A percentile compares a stretch with the other conserved stretches of the same genome.
These are phyloP conservation scores for Pomacea maculata DNA, from an alignment of 1,140 invertebrate genomes.

Conservation along the genomic window DNA sequence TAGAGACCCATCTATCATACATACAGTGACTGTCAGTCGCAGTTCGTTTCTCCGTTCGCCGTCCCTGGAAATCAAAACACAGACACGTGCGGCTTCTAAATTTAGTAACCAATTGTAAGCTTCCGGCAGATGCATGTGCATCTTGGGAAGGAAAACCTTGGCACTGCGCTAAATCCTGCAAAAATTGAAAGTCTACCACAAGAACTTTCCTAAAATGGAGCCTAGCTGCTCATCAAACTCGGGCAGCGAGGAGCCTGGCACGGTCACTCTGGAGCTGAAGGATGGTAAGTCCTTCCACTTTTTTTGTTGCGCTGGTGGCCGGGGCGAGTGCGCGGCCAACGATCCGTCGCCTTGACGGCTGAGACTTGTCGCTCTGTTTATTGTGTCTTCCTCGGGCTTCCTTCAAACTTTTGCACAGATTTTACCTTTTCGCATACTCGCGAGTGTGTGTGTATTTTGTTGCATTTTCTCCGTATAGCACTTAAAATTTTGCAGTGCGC, in stretches of 20 bases:
- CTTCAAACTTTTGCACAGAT: no score
- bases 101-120: conserved; percentile 1
- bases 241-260: conserved; percentile 1
- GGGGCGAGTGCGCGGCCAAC: neutral
- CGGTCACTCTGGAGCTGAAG: conserved; percentile 21
- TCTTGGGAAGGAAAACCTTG: conserved; percentile 19
- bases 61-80: conserved; percentile 8
- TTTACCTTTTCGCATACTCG: no score
- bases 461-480: no score
- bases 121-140: conserved; percentile 9
- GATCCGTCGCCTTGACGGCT: no score
- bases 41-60: rapidly evolving
- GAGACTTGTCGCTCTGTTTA: no score
- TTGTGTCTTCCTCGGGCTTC: no score
- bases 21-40: no score
- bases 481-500: no score
- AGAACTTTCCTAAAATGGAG: conserved; percentile 3
- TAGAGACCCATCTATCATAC: no score
- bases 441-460: no score
- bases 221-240: neutral
- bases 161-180: conserved; percentile 2
- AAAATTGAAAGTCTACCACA: neutral
- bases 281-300: conserved; percentile 7
- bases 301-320: neutral
- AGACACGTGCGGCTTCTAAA: conserved; percentile 15